phyloP scores from a whole-genome alignment of 2,888 invertebrate species.

The Sarcophaga caerulescens region DNA sequence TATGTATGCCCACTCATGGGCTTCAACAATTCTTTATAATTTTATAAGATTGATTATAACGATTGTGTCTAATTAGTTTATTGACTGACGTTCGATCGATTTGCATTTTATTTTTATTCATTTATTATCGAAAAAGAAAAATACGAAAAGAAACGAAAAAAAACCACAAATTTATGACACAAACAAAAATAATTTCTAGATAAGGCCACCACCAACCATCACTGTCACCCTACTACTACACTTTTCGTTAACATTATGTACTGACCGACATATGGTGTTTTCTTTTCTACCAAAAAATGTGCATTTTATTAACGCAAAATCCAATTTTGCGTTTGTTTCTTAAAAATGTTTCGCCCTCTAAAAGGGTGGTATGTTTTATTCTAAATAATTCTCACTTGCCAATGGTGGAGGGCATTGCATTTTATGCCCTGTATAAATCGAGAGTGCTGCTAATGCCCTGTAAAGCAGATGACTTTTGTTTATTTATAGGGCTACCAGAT shows the following conservation, averaged over 20 bases:
- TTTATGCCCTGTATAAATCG: too few relatives aligned
- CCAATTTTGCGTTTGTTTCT: too few relatives aligned
- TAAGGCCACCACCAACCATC: background rate
- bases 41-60: slow-evolving; percentile 53
- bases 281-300: too few relatives aligned
- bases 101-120: slow-evolving; percentile 42
- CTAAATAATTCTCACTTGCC: too few relatives aligned
- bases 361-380: too few relatives aligned
- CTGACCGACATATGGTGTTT: background rate
- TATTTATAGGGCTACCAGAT: too few relatives aligned
- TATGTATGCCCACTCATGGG: too few relatives aligned
- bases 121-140: background rate
- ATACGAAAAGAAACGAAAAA: background rate
- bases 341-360: too few relatives aligned
- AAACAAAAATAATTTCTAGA: slow-evolving; percentile 32
- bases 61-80: slow-evolving; percentile 65
- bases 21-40: background rate
- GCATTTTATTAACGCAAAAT: too few relatives aligned
- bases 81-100: slow-evolving; percentile 69
- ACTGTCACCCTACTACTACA: background rate
- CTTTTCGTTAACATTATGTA: background rate
- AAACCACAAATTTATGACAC: slow-evolving; percentile 42
- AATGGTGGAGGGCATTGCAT: too few relatives aligned
- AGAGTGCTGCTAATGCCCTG: too few relatives aligned
- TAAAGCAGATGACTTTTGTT: too few relatives aligned